A percentile compares a stretch with the other conserved stretches of the same genome.
Evolutionary conservation across 2,113 vertebrate species (phyloP).

Genomic region (Xerus inauris): DNA sequence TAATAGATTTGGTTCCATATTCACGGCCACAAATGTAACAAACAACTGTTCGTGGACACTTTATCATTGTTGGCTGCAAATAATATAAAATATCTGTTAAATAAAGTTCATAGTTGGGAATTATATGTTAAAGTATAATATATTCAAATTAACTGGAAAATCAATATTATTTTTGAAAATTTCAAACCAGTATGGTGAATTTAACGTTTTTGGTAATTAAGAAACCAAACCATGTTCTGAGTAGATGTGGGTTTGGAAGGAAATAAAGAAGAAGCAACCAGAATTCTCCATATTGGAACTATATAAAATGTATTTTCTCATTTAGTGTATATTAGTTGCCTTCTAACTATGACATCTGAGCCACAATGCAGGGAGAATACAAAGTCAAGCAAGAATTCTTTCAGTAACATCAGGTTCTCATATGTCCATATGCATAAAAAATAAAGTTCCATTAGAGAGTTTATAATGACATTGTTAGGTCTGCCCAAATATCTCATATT

Average conservation of each 20-base stretch:
- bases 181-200: background rate
- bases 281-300: conserved; percentile 2
- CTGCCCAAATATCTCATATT: background rate
- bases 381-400: background rate
- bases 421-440: background rate
- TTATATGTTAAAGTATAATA: conserved; percentile 30
- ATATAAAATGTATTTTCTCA: background rate
- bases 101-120: conserved; percentile 33
- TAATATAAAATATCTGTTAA: conserved; percentile 67
- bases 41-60: conserved; percentile 83
- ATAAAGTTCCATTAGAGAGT: background rate
- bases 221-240: background rate
- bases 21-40: conserved; percentile 88
- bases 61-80: conserved; percentile 81
- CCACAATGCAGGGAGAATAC: background rate
- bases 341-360: background rate
- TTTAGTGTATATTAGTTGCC: background rate
- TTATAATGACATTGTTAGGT: background rate
- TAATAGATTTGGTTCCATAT: conserved; percentile 88
- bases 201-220: background rate
- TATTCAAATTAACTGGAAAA: background rate
- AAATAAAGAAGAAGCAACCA: background rate
- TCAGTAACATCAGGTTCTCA: background rate
- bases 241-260: background rate
- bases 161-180: background rate